Percentiles rank a stretch among this genome's conserved stretches.
Evolutionary conservation across 2,797 vertebrate species (phyloP).

Genomic region (Melopsittacus undulatus): DNA sequence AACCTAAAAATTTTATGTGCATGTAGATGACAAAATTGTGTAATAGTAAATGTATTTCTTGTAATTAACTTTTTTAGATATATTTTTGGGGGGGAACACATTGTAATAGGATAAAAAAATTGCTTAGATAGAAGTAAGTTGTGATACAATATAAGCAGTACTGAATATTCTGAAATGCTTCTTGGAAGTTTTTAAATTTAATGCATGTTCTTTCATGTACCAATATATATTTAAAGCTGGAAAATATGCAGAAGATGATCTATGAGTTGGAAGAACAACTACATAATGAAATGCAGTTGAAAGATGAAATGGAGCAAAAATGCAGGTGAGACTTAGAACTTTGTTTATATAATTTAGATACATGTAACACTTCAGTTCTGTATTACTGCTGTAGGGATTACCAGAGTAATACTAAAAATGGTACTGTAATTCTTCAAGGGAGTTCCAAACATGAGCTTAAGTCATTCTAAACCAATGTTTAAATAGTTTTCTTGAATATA

Average conservation of each 20-base stretch:
- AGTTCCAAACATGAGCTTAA: not conserved
- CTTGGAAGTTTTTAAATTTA: not conserved
- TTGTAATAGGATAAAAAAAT: not conserved
- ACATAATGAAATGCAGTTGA: conserved; percentile 95
- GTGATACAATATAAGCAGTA: not conserved
- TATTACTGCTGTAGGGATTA: not conserved
- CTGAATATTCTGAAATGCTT: not conserved
- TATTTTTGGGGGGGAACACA: not conserved
- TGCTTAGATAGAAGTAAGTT: not conserved
- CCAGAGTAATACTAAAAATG: not conserved
- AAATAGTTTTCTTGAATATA: not conserved
- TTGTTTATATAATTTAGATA: conserved; percentile 35
- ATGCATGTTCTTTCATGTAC: conserved; percentile 38
- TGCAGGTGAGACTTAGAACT: conserved; percentile 85
- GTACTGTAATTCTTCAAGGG: not conserved
- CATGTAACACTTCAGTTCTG: not conserved
- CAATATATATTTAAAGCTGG: conserved; percentile 82
- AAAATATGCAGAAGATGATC: conserved; percentile 95
- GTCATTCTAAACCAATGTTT: not conserved
- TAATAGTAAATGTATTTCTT: not conserved
- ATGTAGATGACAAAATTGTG: not conserved
- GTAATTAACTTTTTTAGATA: not conserved
- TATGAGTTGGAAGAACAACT: conserved; percentile 96
- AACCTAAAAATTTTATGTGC: not conserved
- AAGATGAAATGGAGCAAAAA: conserved; percentile 98